These are phyloP conservation scores for Apodemia duryi DNA, from an alignment of 2,888 invertebrate species.

Conservation along the genomic window DNA sequence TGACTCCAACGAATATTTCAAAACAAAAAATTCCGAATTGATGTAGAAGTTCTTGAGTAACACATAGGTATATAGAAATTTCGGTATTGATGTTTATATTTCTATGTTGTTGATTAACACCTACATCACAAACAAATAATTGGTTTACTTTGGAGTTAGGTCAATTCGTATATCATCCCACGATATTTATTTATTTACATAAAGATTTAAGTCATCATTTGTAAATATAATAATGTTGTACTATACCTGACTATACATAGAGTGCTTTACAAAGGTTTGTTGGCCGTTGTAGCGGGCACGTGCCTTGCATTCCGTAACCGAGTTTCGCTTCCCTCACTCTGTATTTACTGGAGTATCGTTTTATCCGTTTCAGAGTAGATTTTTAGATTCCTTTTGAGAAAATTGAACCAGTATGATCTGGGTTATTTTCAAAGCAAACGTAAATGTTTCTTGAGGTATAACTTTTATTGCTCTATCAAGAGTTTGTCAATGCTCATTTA, in stretches of 20 bases:
- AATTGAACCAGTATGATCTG: conserved; percentile 6
- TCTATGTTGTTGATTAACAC: too few relatives aligned
- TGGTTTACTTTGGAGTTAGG: too few relatives aligned
- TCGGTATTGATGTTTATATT: too few relatives aligned
- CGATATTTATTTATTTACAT: not conserved
- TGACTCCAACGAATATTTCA: too few relatives aligned
- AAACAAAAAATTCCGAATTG: too few relatives aligned
- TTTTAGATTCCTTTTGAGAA: conserved; percentile 11
- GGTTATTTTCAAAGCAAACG: not conserved
- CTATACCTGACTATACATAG: not conserved
- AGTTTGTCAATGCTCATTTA: too few relatives aligned
- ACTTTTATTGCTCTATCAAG: not conserved
- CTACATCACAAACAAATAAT: too few relatives aligned
- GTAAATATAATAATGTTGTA: not conserved
- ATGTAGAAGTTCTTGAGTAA: too few relatives aligned
- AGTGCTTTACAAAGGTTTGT: conserved; percentile 4
- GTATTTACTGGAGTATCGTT: conserved; percentile 15
- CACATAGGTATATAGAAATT: too few relatives aligned
- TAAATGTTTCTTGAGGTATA: conserved; percentile 6
- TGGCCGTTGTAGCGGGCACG: conserved; percentile 2
- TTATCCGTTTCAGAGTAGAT: conserved; percentile 15
- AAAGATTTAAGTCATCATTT: not conserved
- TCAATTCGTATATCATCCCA: too few relatives aligned
- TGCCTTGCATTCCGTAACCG: conserved; percentile 1
- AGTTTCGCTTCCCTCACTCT: conserved; percentile 4